Evolutionary conservation across 2,888 invertebrate genomes (phyloP).

Genomic region (Endomychus coccineus): DNA sequence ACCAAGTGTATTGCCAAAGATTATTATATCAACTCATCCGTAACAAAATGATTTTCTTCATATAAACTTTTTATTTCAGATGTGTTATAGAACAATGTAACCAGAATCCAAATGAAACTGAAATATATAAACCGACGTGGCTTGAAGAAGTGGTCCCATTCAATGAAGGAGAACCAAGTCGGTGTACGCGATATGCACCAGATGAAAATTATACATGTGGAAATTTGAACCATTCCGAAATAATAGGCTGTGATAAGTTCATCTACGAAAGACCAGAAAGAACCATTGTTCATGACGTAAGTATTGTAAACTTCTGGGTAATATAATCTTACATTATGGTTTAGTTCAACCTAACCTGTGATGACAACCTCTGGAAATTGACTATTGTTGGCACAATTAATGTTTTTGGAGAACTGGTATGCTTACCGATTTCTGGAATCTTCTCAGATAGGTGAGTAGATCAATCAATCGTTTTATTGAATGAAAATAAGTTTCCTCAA

Average conservation of each 20-base stretch:
- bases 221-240: slow-evolving; percentile 24
- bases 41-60: too few relatives aligned
- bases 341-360: slow-evolving; percentile 58
- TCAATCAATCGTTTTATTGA: too few relatives aligned
- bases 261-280: slow-evolving; percentile 33
- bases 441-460: slow-evolving; percentile 54
- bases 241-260: slow-evolving; percentile 29
- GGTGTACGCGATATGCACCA: slow-evolving; percentile 26
- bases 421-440: slow-evolving; percentile 56
- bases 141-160: slow-evolving; percentile 44
- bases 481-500: too few relatives aligned
- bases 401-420: slow-evolving; percentile 64
- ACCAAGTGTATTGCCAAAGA: too few relatives aligned
- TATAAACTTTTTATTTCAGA: slow-evolving; percentile 33
- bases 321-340: too few relatives aligned
- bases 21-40: too few relatives aligned
- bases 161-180: slow-evolving; percentile 27
- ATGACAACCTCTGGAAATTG: slow-evolving; percentile 57
- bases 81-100: slow-evolving; percentile 51
- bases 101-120: slow-evolving; percentile 35
- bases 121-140: slow-evolving; percentile 43
- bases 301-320: too few relatives aligned
- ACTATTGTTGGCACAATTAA: slow-evolving; percentile 65
- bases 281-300: slow-evolving; percentile 38
- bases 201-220: slow-evolving; percentile 17